Conservation (phyloP, 2,797 vertebrate species). For the Antrozous pallidus region DNA sequence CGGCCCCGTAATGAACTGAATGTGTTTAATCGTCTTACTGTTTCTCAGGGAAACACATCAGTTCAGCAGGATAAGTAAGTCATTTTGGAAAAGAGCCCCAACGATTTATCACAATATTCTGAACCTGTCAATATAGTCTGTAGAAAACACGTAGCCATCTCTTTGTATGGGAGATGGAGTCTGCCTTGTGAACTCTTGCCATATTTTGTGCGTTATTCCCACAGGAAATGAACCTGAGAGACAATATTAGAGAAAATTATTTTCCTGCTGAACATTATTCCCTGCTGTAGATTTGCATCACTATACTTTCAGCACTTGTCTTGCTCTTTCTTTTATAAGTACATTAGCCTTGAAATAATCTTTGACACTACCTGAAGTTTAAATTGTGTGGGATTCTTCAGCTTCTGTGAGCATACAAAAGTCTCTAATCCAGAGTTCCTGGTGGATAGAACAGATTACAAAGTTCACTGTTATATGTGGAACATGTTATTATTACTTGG, state of each 20-base stretch:
- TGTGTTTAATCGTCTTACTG: slow-evolving; percentile 89
- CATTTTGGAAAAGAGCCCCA: slow-evolving; percentile 71
- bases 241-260: slow-evolving; percentile 61
- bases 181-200: background rate
- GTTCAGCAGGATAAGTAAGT: slow-evolving; percentile 91
- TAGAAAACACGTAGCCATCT: slow-evolving; percentile 56
- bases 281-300: slow-evolving; percentile 67
- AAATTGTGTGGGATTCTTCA: background rate
- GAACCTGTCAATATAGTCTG: slow-evolving; percentile 40
- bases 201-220: slow-evolving; percentile 59
- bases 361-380: slow-evolving; percentile 55
- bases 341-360: slow-evolving; percentile 52
- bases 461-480: background rate
- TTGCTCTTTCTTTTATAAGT: slow-evolving; percentile 54
- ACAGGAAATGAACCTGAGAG: slow-evolving; percentile 37
- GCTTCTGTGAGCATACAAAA: slow-evolving; percentile 1
- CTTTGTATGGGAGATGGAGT: slow-evolving; percentile 58
- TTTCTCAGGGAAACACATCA: slow-evolving; percentile 87
- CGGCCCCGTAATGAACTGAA: slow-evolving; percentile 89
- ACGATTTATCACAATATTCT: slow-evolving; percentile 47
- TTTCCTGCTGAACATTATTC: slow-evolving; percentile 83
- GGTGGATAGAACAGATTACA: background rate
- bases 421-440: background rate
- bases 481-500: background rate
- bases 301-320: background rate